phyloP scores from a whole-genome alignment of 2,888 invertebrate species.

The Noctuana brunneofusca region DNA sequence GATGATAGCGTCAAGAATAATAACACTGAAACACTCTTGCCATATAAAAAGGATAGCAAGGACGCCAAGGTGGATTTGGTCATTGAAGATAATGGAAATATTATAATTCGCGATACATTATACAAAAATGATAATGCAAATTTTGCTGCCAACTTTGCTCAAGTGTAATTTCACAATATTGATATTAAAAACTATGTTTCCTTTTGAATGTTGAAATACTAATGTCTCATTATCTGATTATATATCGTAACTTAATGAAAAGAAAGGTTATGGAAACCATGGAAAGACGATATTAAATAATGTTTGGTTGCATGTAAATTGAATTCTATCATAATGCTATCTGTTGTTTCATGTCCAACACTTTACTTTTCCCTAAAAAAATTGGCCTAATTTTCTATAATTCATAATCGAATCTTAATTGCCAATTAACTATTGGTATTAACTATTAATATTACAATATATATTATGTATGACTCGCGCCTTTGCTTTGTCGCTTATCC shows the following conservation, averaged over 20 bases:
- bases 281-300: not conserved
- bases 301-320: not conserved
- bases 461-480: too few species aligned
- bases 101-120: slow-evolving; percentile 43
- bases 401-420: too few species aligned
- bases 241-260: not conserved
- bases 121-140: slow-evolving; percentile 46
- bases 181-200: not conserved
- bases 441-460: too few species aligned
- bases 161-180: slow-evolving; percentile 51
- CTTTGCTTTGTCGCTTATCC: too few species aligned
- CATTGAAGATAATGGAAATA: slow-evolving; percentile 63
- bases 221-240: not conserved
- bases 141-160: slow-evolving; percentile 50
- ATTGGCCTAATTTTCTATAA: not conserved
- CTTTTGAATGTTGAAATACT: not conserved
- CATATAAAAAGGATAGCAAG: slow-evolving; percentile 27
- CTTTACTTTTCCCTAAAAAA: not conserved
- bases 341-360: not conserved
- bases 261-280: not conserved
- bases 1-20: slow-evolving; percentile 49
- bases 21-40: slow-evolving; percentile 42
- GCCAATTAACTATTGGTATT: too few species aligned
- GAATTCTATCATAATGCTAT: not conserved
- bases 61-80: slow-evolving; percentile 47